phyloP scores from a whole-genome alignment of 2,888 invertebrate genomes.

The Ecdyonurus torrentis region DNA sequence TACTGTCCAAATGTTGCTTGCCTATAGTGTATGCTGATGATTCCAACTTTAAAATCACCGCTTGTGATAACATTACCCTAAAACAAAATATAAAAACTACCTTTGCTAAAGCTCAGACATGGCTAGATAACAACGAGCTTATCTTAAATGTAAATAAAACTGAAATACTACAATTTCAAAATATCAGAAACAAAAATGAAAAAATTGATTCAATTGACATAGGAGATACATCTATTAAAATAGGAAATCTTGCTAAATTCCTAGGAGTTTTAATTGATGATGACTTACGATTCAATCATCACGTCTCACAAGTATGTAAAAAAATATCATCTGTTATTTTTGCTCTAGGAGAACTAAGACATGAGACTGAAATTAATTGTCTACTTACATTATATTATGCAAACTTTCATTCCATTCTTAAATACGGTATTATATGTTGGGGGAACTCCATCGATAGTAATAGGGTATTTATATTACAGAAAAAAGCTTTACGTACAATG shows the following conservation, averaged over 20 bases:
- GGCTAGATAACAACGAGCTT: background rate
- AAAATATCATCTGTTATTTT: background rate
- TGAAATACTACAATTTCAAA: background rate
- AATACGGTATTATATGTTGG: background rate
- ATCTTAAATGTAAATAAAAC: background rate
- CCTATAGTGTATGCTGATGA: background rate
- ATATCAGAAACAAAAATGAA: background rate
- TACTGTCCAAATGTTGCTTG: background rate
- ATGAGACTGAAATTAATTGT: background rate
- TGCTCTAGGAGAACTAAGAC: background rate
- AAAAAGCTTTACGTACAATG: background rate
- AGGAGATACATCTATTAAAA: background rate
- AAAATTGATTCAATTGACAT: background rate
- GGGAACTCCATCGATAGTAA: background rate
- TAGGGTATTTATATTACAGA: background rate
- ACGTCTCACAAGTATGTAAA: background rate
- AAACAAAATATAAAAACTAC: background rate
- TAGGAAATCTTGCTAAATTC: no score
- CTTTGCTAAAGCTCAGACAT: background rate
- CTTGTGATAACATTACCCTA: background rate
- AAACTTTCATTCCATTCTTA: background rate
- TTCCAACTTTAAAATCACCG: background rate
- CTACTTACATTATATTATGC: background rate
- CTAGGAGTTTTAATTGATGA: background rate
- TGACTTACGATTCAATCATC: background rate